Evolutionary conservation across 1,140 invertebrate species (phyloP).

Genomic region (Leptoteleia sp.): DNA sequence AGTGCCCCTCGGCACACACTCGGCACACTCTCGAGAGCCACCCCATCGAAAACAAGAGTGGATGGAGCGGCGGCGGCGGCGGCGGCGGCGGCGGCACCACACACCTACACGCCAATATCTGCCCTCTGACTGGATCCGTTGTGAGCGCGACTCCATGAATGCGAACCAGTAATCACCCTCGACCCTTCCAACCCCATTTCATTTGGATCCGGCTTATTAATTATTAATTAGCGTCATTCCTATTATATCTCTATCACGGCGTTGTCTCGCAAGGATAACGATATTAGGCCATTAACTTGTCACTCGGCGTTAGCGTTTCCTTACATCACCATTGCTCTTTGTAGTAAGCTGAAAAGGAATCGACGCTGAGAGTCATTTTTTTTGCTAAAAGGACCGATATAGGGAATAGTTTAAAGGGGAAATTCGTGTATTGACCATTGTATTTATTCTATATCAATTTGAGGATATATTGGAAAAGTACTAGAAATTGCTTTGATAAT

Average conservation of each 20-base stretch:
- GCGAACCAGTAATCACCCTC: conserved; percentile 71
- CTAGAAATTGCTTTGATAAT: too few species aligned
- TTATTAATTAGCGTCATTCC: conserved; percentile 80
- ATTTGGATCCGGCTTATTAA: conserved; percentile 80
- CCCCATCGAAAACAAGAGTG: conserved; percentile 73
- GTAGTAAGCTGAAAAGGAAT: too few species aligned
- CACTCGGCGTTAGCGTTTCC: conserved; percentile 68
- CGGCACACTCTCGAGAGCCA: too few species aligned
- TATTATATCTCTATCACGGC: conserved; percentile 78
- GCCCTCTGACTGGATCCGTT: conserved; percentile 29
- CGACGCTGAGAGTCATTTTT: too few species aligned
- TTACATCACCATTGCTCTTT: too few species aligned
- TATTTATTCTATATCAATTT: too few species aligned
- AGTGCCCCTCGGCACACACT: conserved; percentile 73
- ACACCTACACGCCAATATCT: conserved; percentile 52
- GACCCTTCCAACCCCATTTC: conserved; percentile 77
- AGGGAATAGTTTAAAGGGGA: too few species aligned
- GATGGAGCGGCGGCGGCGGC: too few species aligned
- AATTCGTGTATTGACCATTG: too few species aligned
- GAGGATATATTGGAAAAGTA: too few species aligned
- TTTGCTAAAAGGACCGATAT: too few species aligned
- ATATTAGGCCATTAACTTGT: conserved; percentile 77
- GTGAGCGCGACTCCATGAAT: conserved; percentile 59
- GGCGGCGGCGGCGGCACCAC: too few species aligned
- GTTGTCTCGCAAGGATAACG: conserved; percentile 68